These are phyloP conservation scores for Heterotilapia buettikoferi DNA, from an alignment of 2,113 vertebrate genomes.

Conservation along the genomic window DNA sequence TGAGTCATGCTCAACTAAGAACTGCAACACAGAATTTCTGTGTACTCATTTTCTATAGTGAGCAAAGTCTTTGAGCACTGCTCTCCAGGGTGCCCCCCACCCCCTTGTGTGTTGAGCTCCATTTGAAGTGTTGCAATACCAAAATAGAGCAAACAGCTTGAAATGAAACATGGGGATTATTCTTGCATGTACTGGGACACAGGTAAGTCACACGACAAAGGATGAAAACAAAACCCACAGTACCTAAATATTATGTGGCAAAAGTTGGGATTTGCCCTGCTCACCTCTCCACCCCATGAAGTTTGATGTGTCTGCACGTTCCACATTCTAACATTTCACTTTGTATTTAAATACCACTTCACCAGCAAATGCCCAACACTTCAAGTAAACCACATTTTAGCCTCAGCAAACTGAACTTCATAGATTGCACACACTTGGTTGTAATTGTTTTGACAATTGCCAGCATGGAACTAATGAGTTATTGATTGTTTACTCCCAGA, in stretches of 20 bases:
- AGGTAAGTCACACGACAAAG: conserved; percentile 23
- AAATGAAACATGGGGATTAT: conserved; percentile 42
- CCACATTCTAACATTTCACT: background rate
- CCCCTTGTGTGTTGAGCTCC: conserved; percentile 24
- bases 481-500: conserved; percentile 56
- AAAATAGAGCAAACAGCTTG: conserved; percentile 60
- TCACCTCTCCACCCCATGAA: background rate
- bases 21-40: conserved; percentile 19
- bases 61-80: conserved; percentile 34
- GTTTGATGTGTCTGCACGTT: background rate
- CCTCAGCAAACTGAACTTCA: conserved; percentile 4
- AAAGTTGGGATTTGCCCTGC: background rate
- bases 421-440: conserved; percentile 24
- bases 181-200: conserved; percentile 16
- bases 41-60: conserved; percentile 23
- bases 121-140: conserved; percentile 52
- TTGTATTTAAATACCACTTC: background rate
- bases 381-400: conserved; percentile 33
- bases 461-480: conserved; percentile 34
- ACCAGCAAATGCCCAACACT: conserved; percentile 53
- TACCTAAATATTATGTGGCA: conserved; percentile 7
- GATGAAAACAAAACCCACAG: conserved; percentile 3
- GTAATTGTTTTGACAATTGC: conserved; percentile 25
- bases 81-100: conserved; percentile 44
- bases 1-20: conserved; percentile 11